Evolutionary conservation across 2,797 vertebrate species (phyloP).

Genomic region (Leptoclinus maculatus): DNA sequence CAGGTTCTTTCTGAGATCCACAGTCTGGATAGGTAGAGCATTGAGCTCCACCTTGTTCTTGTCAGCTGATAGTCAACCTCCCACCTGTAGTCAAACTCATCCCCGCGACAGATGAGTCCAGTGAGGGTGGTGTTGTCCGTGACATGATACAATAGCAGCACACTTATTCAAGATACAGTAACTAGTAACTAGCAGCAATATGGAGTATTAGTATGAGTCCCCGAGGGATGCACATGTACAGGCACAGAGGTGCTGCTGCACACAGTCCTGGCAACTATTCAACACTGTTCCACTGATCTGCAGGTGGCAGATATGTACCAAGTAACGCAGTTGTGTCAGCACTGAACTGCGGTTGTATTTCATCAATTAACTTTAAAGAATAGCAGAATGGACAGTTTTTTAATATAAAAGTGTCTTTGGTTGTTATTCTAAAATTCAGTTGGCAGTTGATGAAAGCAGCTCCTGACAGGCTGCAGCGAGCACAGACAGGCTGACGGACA

Average conservation of each 20-base stretch:
- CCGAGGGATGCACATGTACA: not conserved
- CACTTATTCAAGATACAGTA: not conserved
- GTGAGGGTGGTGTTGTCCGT: not conserved
- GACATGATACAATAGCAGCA: not conserved
- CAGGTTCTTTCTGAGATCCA: too few relatives aligned
- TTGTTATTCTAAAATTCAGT: constrained; percentile 38
- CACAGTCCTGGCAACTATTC: not conserved
- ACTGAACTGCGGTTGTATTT: not conserved
- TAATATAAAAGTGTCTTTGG: constrained; percentile 40
- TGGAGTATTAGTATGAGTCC: not conserved
- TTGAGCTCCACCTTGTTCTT: not conserved
- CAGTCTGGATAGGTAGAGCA: not conserved
- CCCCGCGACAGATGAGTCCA: not conserved
- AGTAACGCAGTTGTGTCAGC: not conserved
- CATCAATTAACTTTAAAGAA: constrained; percentile 12
- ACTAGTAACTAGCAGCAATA: not conserved
- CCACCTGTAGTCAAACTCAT: not conserved
- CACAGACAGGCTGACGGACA: constrained; percentile 60
- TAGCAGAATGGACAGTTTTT: constrained; percentile 5
- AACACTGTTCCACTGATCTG: not conserved
- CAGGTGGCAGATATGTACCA: not conserved
- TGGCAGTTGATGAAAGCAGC: constrained; percentile 44
- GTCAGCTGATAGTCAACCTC: not conserved
- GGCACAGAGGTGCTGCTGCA: not conserved
- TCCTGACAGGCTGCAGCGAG: constrained; percentile 54